These are phyloP conservation scores for Aspidapion aeneum DNA, from an alignment of 2,888 invertebrate species.

Conservation along the genomic window DNA sequence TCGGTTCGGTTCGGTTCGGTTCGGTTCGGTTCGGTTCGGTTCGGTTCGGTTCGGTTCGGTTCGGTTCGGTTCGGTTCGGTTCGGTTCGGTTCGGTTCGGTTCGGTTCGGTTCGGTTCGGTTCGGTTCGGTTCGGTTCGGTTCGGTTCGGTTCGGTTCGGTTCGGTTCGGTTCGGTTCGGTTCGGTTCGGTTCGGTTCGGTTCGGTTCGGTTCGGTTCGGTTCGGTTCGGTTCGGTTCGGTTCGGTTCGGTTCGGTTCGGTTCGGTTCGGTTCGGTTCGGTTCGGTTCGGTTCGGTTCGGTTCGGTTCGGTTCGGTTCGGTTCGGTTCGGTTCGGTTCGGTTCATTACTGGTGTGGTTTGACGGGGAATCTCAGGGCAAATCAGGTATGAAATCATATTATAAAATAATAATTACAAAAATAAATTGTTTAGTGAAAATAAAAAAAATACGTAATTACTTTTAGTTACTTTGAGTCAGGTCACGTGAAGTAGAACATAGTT, in stretches of 20 bases:
- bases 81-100: constrained; percentile 8
- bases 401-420: no score
- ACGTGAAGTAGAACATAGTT: no score
- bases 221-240: constrained; percentile 9
- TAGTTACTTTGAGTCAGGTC: no score
- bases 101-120: constrained; percentile 7
- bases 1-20: constrained; percentile 10
- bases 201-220: constrained; percentile 8
- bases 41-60: constrained; percentile 11
- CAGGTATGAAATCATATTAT: no score
- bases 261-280: constrained; percentile 14
- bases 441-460: no score
- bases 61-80: constrained; percentile 11
- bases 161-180: constrained; percentile 7
- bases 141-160: constrained; percentile 6
- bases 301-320: constrained; percentile 14
- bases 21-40: constrained; percentile 11
- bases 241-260: constrained; percentile 10
- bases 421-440: no score
- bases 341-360: no score
- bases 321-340: constrained; percentile 13
- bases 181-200: constrained; percentile 8
- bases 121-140: constrained; percentile 6
- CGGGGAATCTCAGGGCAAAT: no score
- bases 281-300: constrained; percentile 14